Evolutionary conservation across 2,797 vertebrate genomes (phyloP).

Genomic region (Macroramphosus scolopax): DNA sequence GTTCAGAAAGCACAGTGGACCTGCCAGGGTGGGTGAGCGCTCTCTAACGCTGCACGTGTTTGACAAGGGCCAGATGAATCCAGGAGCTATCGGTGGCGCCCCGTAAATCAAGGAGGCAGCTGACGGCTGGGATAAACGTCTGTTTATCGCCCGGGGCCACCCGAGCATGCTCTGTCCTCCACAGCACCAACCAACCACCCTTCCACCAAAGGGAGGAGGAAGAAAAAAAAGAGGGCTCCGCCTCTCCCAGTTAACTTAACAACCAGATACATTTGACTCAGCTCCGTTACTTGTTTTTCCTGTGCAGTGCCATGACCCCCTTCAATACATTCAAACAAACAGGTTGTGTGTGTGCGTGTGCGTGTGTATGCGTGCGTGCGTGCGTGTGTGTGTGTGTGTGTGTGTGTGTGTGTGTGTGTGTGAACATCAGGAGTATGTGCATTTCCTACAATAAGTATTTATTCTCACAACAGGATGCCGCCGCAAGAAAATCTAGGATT

Average conservation of each 20-base stretch:
- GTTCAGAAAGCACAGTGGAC: conserved; percentile 88
- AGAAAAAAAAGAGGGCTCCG: conserved; percentile 45
- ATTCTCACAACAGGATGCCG: conserved; percentile 13
- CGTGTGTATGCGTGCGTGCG: too few relatives aligned
- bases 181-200: conserved; percentile 76
- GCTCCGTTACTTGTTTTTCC: conserved; percentile 30
- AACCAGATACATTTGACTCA: conserved; percentile 38
- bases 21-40: conserved; percentile 90
- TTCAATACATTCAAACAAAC: conserved; percentile 35
- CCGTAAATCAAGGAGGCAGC: conserved; percentile 99
- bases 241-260: conserved; percentile 52
- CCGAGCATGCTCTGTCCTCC: conserved; percentile 73
- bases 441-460: too few relatives aligned
- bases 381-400: conserved; percentile 19
- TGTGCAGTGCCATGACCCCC: conserved; percentile 30
- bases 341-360: conserved; percentile 10
- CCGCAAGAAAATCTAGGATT: conserved; percentile 2
- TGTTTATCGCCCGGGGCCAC: conserved; percentile 93
- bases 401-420: neutral
- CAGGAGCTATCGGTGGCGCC: conserved; percentile 94
- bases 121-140: conserved; percentile 99
- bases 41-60: conserved; percentile 89
- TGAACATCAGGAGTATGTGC: too few relatives aligned
- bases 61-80: conserved; percentile 99
- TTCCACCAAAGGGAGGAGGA: conserved; percentile 61